Evolutionary conservation across 92 coral and sea anemone species (phyloP).

Genomic region (Scolanthus callimorphus): DNA sequence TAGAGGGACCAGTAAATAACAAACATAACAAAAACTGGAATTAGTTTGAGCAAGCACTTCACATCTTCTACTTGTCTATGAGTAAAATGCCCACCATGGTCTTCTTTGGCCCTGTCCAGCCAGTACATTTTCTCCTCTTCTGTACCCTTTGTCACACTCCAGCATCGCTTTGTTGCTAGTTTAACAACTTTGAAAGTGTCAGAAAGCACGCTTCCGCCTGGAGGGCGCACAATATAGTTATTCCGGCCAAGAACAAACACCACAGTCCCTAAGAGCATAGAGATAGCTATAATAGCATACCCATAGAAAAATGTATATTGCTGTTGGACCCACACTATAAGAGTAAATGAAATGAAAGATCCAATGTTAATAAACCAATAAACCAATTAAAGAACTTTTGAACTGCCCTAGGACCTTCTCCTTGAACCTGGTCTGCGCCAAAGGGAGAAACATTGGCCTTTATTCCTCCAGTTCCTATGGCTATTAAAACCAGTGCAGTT

Average conservation of each 20-base stretch:
- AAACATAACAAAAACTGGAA: slow-evolving; percentile 76
- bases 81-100: slow-evolving; percentile 64
- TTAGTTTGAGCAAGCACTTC: slow-evolving; percentile 53
- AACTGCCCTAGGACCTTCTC: slow-evolving; percentile 75
- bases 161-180: slow-evolving; percentile 38
- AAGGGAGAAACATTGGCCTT: slow-evolving; percentile 95
- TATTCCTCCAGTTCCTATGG: slow-evolving; percentile 94
- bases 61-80: slow-evolving; percentile 90
- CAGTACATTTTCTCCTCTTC: slow-evolving; percentile 34
- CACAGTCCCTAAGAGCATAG: slow-evolving; percentile 60
- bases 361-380: slow-evolving; percentile 96
- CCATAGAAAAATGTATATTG: slow-evolving; percentile 56
- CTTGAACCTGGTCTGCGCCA: slow-evolving; percentile 92
- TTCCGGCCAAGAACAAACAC: slow-evolving; percentile 62
- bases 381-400: slow-evolving; percentile 94
- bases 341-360: slow-evolving; percentile 71
- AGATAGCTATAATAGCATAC: slow-evolving; percentile 62
- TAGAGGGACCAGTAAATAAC: slow-evolving; percentile 79
- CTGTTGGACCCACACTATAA: slow-evolving; percentile 84
- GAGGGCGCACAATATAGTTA: slow-evolving; percentile 55
- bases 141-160: background rate
- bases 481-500: slow-evolving; percentile 59
- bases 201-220: slow-evolving; percentile 76
- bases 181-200: slow-evolving; percentile 51
- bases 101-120: slow-evolving; percentile 76